Evolutionary conservation across 2,797 vertebrate genomes (phyloP), one percentile per base, ranked within the genome.

Genomic region (Enteromius radiatus): DNA sequence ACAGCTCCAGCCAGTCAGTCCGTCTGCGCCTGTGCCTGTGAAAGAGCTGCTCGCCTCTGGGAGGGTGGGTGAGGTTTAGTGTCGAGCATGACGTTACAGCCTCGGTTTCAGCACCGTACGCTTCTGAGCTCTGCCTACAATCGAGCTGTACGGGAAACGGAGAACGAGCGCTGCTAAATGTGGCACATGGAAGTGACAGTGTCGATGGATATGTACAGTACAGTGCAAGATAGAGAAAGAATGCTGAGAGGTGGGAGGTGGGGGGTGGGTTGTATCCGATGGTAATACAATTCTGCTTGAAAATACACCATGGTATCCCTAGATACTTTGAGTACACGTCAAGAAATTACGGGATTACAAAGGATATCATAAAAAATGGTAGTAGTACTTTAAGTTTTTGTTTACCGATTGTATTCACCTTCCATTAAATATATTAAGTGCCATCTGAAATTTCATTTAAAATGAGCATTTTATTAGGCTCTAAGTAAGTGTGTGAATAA

Each of bases 11-110:
- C 52, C 64, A 69, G 81, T 47, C 68, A 33, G 68, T 89, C 85
- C 74, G 84, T 87, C 71, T 78, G 80, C 84, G 78, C 64, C 88
- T 79, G 87, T 84, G 81, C 82, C 81, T 75, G 76, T 80, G 47
- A 82, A 76, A 41, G 74, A 67, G 81, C 81, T 68, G 63, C 84
- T 82, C 76, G 64, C 81, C 52, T 87, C 83, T 87, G 84, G 71
- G 73, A 70, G 73, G 70, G 73, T 61, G 87, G 89, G 88, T 84
- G 88, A 87, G 88, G 89, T 85, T 87, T 88, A 65, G 87, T 86
- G 78, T 86, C 84, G 65, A 52, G 67, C 81, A 80, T 90, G 90
- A 90, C 90, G 90, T 90, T 68, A 84, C 86, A 86, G 79, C 77
- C 86, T 86, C 87, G 83, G 67, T 85, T 86, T 85, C 80, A 47